phyloP scores from a whole-genome alignment of 2,113 vertebrate genomes.

The Pseudopodoces humilis region DNA sequence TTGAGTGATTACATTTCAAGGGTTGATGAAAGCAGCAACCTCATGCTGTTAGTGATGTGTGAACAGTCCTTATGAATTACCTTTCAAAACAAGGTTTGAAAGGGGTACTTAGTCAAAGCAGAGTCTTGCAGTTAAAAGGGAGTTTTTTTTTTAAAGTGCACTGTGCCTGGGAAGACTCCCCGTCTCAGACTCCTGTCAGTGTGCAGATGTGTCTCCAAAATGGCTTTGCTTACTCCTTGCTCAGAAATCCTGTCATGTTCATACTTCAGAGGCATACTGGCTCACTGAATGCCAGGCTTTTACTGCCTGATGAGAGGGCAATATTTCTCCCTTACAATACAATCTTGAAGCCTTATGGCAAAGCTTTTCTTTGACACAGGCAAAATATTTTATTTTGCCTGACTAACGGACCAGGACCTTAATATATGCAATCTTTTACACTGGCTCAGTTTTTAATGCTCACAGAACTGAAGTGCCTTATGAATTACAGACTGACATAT shows the following conservation, averaged over 20 bases:
- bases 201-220: neutral
- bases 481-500: conserved; percentile 1
- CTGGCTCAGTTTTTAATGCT: neutral
- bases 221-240: neutral
- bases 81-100: neutral
- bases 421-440: conserved; percentile 31
- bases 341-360: neutral
- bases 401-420: neutral
- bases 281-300: neutral
- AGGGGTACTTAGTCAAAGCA: neutral
- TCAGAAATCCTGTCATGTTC: neutral
- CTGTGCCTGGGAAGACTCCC: neutral
- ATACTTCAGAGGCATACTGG: neutral
- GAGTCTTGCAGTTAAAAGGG: neutral
- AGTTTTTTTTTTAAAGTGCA: neutral
- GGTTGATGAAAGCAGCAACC: neutral
- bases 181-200: neutral
- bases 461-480: neutral
- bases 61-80: neutral
- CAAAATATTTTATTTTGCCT: conserved; percentile 34
- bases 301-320: neutral
- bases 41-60: neutral
- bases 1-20: neutral
- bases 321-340: neutral
- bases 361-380: neutral